Evolutionary conservation across 2,888 invertebrate genomes (phyloP).

Genomic region (Anodontia alba): DNA sequence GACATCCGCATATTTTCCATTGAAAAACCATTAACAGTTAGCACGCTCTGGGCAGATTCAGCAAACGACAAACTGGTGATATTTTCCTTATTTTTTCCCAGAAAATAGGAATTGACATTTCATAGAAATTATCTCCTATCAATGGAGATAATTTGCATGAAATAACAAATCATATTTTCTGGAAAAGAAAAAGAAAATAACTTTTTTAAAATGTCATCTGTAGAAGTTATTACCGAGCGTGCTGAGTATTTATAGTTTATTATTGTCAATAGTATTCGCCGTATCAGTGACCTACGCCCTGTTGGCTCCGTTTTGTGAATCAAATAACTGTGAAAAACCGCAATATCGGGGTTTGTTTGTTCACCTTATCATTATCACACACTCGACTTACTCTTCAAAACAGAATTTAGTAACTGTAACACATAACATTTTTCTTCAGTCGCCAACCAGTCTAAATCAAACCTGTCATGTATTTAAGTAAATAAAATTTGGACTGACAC

Average conservation of each 20-base stretch:
- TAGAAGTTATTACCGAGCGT: no score
- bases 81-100: no score
- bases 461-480: neutral
- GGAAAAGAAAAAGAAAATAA: no score
- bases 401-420: neutral
- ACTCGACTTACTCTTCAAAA: neutral
- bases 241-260: no score
- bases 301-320: neutral
- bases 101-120: no score
- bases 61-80: no score
- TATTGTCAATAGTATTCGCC: neutral
- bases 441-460: neutral
- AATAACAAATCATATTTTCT: no score
- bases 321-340: constrained; percentile 5
- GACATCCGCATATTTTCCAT: constrained; percentile 20
- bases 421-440: neutral
- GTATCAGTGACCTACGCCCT: neutral
- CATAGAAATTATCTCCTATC: no score
- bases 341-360: neutral
- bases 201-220: no score
- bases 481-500: no score
- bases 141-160: no score
- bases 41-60: no score
- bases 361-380: constrained; percentile 3
- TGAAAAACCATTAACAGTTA: neutral